Percentiles rank a stretch among this genome's conserved stretches.
Evolutionary conservation across 2,113 vertebrate species (phyloP).

Genomic region (Rhagologus leucostigma): DNA sequence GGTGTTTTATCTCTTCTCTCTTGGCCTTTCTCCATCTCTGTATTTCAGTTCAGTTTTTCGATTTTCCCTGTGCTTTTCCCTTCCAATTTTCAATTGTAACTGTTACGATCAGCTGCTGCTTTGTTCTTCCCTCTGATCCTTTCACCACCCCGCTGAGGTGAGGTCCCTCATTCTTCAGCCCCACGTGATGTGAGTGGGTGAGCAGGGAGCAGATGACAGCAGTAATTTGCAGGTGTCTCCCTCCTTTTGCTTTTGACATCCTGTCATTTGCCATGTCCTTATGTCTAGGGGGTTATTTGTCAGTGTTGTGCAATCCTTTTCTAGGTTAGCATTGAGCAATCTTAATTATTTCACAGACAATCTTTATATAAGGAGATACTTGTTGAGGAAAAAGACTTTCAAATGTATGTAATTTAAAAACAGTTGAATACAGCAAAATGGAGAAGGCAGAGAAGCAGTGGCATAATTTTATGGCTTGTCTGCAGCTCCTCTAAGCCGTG

Average conservation of each 20-base stretch:
- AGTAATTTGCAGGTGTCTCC: slow-evolving; percentile 54
- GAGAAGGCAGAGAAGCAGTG: neutral
- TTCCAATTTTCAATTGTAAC: neutral
- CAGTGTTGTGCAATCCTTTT: slow-evolving; percentile 41
- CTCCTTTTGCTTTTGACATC: slow-evolving; percentile 36
- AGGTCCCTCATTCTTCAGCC: slow-evolving; percentile 4
- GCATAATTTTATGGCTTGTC: neutral
- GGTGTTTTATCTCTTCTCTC: neutral
- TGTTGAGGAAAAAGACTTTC: slow-evolving; percentile 11
- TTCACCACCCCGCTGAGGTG: neutral
- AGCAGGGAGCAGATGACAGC: slow-evolving; percentile 11
- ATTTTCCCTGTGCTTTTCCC: neutral
- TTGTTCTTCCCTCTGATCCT: slow-evolving; percentile 16
- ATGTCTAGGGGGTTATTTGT: neutral
- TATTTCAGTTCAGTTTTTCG: slow-evolving; percentile 24
- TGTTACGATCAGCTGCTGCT: slow-evolving; percentile 15
- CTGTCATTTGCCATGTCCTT: slow-evolving; percentile 36
- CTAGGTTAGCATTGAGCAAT: slow-evolving; percentile 47
- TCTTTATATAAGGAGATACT: neutral
- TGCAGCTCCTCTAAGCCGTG: neutral
- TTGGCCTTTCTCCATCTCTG: slow-evolving; percentile 21
- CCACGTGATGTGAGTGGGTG: slow-evolving; percentile 1
- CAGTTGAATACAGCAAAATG: neutral
- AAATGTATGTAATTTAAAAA: neutral
- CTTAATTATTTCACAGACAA: slow-evolving; percentile 19